These are phyloP conservation scores for Tapirus terrestris DNA, from an alignment of 2,113 vertebrate genomes.

Conservation along the genomic window DNA sequence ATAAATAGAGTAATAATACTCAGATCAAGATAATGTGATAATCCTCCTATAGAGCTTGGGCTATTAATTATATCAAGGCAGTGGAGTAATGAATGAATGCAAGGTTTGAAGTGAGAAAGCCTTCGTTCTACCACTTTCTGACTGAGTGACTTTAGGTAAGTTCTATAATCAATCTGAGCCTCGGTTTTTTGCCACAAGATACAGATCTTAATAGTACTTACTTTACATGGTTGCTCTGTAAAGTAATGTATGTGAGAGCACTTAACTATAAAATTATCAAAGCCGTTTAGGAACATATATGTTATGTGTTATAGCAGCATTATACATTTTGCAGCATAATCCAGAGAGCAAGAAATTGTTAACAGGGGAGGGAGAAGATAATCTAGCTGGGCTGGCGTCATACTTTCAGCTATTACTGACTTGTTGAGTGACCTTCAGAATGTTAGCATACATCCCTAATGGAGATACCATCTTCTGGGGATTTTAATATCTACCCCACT, in stretches of 20 bases:
- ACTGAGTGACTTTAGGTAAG: not conserved
- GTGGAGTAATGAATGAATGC: not conserved
- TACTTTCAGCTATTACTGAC: not conserved
- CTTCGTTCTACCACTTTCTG: not conserved
- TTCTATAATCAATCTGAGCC: not conserved
- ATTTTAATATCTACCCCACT: not conserved
- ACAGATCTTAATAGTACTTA: not conserved
- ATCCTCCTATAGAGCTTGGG: not conserved
- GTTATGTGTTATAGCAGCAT: not conserved
- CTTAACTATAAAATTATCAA: not conserved
- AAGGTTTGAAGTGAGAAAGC: not conserved
- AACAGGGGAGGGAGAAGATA: not conserved
- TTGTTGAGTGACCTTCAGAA: not conserved
- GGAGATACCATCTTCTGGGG: not conserved
- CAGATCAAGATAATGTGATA: not conserved
- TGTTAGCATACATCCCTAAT: not conserved
- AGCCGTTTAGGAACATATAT: not conserved
- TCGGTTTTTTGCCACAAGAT: not conserved
- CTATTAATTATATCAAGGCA: not conserved
- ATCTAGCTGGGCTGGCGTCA: not conserved
- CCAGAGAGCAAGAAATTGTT: not conserved
- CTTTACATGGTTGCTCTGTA: not conserved
- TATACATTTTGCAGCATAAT: not conserved
- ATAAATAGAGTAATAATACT: not conserved
- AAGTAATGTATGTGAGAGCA: conserved; percentile 6